These are phyloP conservation scores for Scylla paramamosain DNA, from an alignment of 1,140 invertebrate species.

Conservation along the genomic window DNA sequence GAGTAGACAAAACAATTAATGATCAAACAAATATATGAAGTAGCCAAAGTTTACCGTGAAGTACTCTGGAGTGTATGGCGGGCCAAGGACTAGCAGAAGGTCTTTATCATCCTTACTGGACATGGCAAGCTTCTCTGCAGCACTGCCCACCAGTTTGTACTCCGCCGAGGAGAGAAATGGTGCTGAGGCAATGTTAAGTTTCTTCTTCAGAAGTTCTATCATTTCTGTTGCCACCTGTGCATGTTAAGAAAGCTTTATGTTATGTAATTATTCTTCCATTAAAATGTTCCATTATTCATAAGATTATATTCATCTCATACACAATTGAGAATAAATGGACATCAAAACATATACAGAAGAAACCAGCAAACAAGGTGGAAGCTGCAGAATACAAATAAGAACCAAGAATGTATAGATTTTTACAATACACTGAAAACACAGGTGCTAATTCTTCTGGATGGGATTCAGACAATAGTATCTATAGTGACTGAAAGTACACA, in stretches of 20 bases:
- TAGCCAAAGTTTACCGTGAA: not conserved
- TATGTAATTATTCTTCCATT: too few species aligned
- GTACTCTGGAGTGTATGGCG: conserved; percentile 48
- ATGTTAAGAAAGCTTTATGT: not conserved
- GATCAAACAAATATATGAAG: not conserved
- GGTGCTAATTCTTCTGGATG: too few species aligned
- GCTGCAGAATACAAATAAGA: too few species aligned
- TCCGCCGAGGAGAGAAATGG: conserved; percentile 38
- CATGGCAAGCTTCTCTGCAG: conserved; percentile 12
- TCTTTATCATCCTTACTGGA: conserved; percentile 50
- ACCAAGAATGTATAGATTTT: too few species aligned
- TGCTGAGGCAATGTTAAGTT: not conserved
- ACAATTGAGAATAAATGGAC: too few species aligned
- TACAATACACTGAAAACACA: too few species aligned
- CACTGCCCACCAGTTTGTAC: conserved; percentile 50
- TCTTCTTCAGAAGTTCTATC: not conserved
- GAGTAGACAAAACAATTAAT: not conserved
- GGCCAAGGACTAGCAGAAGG: conserved; percentile 25
- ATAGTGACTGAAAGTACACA: too few species aligned
- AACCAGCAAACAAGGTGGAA: too few species aligned
- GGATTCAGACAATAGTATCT: too few species aligned
- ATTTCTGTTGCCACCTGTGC: not conserved
- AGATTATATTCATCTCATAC: too few species aligned
- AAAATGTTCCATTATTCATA: too few species aligned
- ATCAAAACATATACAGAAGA: too few species aligned